Evolutionary conservation across 2,113 vertebrate genomes (phyloP), one percentile per base, ranked within the genome.

Genomic region (Origma solitaria): DNA sequence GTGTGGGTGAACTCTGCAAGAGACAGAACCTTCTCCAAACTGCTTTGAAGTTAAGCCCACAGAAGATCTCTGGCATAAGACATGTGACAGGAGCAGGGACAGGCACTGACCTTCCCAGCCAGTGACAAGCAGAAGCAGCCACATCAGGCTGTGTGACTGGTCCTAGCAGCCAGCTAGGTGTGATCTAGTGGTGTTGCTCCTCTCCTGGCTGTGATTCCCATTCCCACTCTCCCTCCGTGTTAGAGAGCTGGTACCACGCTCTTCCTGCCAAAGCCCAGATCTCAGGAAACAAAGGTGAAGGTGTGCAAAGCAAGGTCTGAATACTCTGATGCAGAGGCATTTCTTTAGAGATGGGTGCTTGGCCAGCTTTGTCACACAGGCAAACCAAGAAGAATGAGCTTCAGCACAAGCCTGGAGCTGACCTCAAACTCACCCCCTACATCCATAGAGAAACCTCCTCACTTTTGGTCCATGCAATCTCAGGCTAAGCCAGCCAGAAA

Each of bases 301-400:
- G 15, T 44, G 28, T 40, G 15, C 24, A 90, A 65, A 88, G 28
- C 17, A 51, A 82, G 10, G 8, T 35, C 30, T 51, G 40, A 33
- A 35, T 58, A 30, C 2, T 53, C 38, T 5, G 2, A 54, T 3
- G 2, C 1, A 0, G 6, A 56, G 22, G 7, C 7, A 54, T 0
- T 44, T 73, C 44, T 35, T 45, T 21, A 38, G 47, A 62, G 20
- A 14, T 40, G 23, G 8, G 9, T 61, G 3, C 17, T 17, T 33
- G 20, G 15, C 31, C 23, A 76, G 23, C 24, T 79, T 82, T 49
- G 45, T 28, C 38, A 54, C 20, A 45, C 13, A 11, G 23, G 13
- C 5, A 80, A 33, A 75, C 50, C 27, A 50, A 71, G 62, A 68
- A 8, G 20, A 73, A 71, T n/a, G 42, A 85, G 15, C 24, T 70